Conservation (phyloP, 2,113 vertebrate genomes). For the Kryptolebias marmoratus region DNA sequence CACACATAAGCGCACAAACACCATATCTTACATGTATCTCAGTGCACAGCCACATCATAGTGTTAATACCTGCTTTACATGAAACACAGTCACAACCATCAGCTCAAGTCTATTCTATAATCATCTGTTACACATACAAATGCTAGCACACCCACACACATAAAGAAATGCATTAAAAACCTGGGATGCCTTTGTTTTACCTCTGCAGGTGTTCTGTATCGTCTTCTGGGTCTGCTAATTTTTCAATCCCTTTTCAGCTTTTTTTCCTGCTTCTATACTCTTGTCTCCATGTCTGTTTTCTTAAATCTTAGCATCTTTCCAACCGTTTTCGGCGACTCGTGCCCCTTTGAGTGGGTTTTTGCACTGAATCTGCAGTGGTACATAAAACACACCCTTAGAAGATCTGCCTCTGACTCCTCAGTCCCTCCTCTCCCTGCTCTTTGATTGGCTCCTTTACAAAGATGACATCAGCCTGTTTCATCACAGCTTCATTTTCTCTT, state of each 20-base stretch:
- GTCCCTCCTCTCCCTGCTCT: constrained; percentile 33
- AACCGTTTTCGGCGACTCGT: constrained; percentile 14
- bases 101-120: not conserved
- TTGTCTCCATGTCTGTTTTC: not conserved
- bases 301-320: constrained; percentile 6
- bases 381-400: constrained; percentile 74
- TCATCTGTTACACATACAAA: not conserved
- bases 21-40: not conserved
- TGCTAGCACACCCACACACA: not conserved
- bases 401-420: constrained; percentile 55
- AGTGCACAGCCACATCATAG: not conserved
- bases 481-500: constrained; percentile 35
- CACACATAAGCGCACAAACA: constrained; percentile 10
- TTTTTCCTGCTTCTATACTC: not conserved
- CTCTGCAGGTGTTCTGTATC: constrained; percentile 50
- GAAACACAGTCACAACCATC: constrained; percentile 22
- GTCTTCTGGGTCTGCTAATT: not conserved
- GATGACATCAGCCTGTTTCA: constrained; percentile 74
- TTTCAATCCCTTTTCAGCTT: not conserved
- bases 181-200: constrained; percentile 45
- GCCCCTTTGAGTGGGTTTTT: constrained; percentile 11
- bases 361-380: constrained; percentile 73
- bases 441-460: constrained; percentile 58
- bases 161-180: not conserved
- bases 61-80: constrained; percentile 30